Evolutionary conservation across 2,113 vertebrate genomes (phyloP).

Genomic region (Boulengeromyrus knoepffleri): DNA sequence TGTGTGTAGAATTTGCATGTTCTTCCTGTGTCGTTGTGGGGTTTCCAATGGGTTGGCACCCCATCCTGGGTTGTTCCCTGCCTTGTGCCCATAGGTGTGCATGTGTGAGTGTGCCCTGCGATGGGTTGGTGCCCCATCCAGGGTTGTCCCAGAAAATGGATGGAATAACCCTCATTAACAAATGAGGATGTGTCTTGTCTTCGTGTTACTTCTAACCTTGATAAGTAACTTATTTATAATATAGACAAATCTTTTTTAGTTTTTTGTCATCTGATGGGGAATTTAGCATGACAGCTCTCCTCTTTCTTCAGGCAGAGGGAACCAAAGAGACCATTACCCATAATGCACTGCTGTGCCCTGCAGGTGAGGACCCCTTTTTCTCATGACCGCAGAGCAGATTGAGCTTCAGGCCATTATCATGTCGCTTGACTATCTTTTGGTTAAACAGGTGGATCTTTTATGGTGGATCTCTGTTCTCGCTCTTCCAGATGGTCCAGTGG

Average conservation of each 20-base stretch:
- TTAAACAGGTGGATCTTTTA: background rate
- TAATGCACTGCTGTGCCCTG: constrained; percentile 56
- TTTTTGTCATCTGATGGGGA: background rate
- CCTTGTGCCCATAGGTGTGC: no score
- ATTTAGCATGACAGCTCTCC: background rate
- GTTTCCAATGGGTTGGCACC: background rate
- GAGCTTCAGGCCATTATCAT: no score
- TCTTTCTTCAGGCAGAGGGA: constrained; percentile 55
- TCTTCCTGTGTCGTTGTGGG: background rate
- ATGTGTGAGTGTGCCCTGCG: no score
- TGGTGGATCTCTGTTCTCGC: background rate
- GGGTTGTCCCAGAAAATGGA: no score
- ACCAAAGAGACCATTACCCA: constrained; percentile 48
- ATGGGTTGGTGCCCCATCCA: no score
- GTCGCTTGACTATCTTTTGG: background rate
- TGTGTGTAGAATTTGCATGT: background rate
- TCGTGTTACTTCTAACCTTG: background rate
- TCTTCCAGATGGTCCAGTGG: constrained; percentile 37
- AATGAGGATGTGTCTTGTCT: background rate
- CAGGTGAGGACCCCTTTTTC: constrained; percentile 40
- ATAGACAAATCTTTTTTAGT: background rate
- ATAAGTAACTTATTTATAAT: background rate
- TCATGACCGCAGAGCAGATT: background rate
- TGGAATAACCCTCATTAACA: background rate
- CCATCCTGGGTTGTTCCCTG: no score